Base-by-base conservation (phyloP, 2,797 vertebrate species). In the Serranus cabrilla region DNA sequence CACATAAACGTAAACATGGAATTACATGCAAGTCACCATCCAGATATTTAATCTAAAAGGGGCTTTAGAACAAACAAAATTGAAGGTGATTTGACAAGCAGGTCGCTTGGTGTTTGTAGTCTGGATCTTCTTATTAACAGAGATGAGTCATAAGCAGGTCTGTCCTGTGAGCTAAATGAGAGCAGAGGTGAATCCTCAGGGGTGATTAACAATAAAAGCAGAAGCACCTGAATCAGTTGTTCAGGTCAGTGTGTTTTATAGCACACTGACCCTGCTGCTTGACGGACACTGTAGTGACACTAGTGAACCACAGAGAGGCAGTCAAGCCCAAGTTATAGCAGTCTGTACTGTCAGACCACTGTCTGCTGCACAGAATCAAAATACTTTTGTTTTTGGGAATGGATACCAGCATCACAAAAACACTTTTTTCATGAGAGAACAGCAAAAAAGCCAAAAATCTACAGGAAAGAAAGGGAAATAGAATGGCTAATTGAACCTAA, bases 261-360 rank as follows among this genome's bases (percentile, higher is more conserved):
- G 59, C 61, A 74, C 2, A 2, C 7, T 2, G 55, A 71, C 3
- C 7, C 12, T 58, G 76, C 4, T 40, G 43, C 25, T 18, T 7
- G 7, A 39, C n/a, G 49, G n/a, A 62, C 1, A 0, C 13, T 83
- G 89, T 67, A 88, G 75, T 89, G 46, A 49, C 42, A 23, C 23
- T 0, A 7, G 6, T 11, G 11, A 52, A 57, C 87, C 94, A 92
- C 90, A 85, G 49, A 80, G 91, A 68, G 93, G 84, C 80, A 23
- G 74, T 83, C 68, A 52, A 50, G 54, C 49, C 46, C 34, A 25
- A 34, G n/a, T 25, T 56, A 58, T 20, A 40, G 18, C 12, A 7
- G 12, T 17, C 1, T 5, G 11, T 45, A 7, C 43, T 18, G 16
- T 8, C 7, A 4, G 11, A 12, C 34, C 18, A 5, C 21, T 0